Percentiles rank a stretch among this genome's conserved stretches.
These are phyloP conservation scores for Ridgeia piscesae DNA, from an alignment of 1,140 invertebrate genomes.

Conservation along the genomic window DNA sequence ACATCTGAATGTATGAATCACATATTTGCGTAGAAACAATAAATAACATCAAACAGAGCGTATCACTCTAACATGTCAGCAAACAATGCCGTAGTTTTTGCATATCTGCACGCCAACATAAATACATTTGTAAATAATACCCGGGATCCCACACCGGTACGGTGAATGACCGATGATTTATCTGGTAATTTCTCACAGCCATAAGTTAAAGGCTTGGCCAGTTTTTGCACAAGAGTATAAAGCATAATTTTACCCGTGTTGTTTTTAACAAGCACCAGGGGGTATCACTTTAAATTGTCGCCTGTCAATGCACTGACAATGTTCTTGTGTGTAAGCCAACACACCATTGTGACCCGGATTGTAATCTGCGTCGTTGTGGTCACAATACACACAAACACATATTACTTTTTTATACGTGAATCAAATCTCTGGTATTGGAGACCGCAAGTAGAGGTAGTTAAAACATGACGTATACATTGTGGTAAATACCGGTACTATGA, in stretches of 20 bases:
- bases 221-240: not conserved
- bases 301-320: too few species aligned
- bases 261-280: not conserved
- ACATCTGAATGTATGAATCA: not conserved
- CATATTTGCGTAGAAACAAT: not conserved
- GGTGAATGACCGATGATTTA: not conserved
- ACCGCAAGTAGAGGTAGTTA: too few species aligned
- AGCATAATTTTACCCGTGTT: not conserved
- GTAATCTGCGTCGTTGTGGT: not conserved
- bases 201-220: not conserved
- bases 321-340: too few species aligned
- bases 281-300: too few species aligned
- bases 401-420: too few species aligned
- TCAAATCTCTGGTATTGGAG: too few species aligned
- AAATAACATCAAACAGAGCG: not conserved
- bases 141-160: not conserved
- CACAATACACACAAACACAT: not conserved
- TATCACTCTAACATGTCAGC: not conserved
- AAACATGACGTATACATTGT: too few species aligned
- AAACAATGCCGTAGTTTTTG: not conserved
- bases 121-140: not conserved
- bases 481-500: not conserved
- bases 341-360: too few species aligned
- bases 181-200: not conserved
- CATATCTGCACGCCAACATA: not conserved